phyloP scores from a whole-genome alignment of 2,113 vertebrate species.

The Pseudonaja textilis region DNA sequence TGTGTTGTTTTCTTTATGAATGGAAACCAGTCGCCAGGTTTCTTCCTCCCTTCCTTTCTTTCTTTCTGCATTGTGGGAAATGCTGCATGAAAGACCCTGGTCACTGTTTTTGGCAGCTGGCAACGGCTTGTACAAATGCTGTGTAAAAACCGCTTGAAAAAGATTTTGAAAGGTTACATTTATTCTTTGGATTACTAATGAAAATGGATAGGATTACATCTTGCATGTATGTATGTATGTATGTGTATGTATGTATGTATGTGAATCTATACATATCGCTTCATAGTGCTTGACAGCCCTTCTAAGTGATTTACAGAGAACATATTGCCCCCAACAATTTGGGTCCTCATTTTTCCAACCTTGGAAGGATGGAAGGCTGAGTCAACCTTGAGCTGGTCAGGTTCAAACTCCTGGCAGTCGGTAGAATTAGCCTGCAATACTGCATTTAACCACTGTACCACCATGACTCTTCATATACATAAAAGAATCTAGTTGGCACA shows the following conservation, averaged over 20 bases:
- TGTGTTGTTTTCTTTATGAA: constrained; percentile 35
- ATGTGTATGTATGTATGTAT: not conserved
- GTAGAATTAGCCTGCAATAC: not conserved
- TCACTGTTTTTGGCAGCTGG: constrained; percentile 2
- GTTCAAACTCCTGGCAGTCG: not conserved
- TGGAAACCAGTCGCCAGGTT: constrained; percentile 13
- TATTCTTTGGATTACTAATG: not conserved
- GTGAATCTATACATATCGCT: not conserved
- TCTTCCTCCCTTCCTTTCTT: not conserved
- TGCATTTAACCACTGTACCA: not conserved
- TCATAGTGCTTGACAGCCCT: not conserved
- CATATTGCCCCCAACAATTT: not conserved
- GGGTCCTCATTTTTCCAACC: not conserved
- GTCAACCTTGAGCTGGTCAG: not conserved
- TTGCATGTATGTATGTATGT: too few relatives aligned
- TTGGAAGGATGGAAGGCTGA: not conserved
- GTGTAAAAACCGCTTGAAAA: not conserved
- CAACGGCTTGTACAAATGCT: constrained; percentile 30
- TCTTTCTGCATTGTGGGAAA: constrained; percentile 9
- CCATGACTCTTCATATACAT: not conserved
- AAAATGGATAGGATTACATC: not conserved
- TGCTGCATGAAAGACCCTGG: not conserved
- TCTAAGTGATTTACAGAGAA: not conserved
- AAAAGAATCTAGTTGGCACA: not conserved
- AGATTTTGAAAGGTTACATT: not conserved